Conservation (phyloP, 1,140 invertebrate genomes). For the Drosophila lacteicornis region DNA sequence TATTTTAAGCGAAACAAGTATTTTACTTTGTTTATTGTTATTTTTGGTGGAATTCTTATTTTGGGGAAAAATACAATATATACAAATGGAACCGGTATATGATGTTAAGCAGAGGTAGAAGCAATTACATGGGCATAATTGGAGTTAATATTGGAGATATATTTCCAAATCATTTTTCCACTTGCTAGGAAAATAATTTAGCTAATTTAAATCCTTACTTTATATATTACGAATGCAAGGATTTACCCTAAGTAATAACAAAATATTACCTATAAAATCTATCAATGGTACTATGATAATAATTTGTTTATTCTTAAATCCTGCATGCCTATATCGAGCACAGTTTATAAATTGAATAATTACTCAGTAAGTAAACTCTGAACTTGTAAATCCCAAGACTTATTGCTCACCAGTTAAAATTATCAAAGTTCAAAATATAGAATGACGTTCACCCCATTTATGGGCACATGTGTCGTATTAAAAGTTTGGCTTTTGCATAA, state of each 20-base stretch:
- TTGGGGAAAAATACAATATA: slow-evolving; percentile 5
- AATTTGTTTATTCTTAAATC: too few relatives aligned
- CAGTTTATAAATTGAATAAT: too few relatives aligned
- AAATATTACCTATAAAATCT: too few relatives aligned
- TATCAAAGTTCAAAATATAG: slow-evolving; percentile 22
- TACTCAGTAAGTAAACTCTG: too few relatives aligned
- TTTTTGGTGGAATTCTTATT: slow-evolving; percentile 23
- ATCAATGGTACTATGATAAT: too few relatives aligned
- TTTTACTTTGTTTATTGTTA: slow-evolving; percentile 34
- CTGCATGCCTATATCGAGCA: neutral
- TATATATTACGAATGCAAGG: neutral
- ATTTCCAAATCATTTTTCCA: too few relatives aligned
- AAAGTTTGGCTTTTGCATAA: slow-evolving; percentile 50
- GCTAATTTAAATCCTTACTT: neutral
- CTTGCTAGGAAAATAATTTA: neutral
- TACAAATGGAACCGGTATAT: slow-evolving; percentile 21
- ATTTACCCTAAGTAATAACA: neutral
- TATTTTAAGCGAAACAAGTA: slow-evolving; percentile 64
- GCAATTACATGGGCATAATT: slow-evolving; percentile 27
- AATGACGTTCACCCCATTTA: slow-evolving; percentile 27
- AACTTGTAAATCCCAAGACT: neutral
- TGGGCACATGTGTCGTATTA: slow-evolving; percentile 50
- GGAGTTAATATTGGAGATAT: slow-evolving; percentile 5
- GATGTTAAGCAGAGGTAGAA: neutral
- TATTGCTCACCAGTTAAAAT: neutral